Evolutionary conservation across 2,888 invertebrate species (phyloP), one percentile per base, ranked within the genome.

Genomic region (Rhagophthalmus giganteus): DNA sequence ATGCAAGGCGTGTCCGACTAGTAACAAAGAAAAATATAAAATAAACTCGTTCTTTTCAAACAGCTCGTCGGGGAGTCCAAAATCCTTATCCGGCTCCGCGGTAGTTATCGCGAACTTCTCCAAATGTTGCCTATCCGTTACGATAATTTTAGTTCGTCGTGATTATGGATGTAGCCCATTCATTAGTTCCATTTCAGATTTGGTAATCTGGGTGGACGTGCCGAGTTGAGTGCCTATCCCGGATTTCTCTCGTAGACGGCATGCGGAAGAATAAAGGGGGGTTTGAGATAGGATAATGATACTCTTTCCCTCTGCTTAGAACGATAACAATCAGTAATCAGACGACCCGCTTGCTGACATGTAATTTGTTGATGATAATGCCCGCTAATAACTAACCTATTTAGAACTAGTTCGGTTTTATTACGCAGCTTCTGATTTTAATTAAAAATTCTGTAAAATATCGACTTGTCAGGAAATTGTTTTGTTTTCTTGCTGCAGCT

Each of bases 341-440:
- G 56, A 34, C 49, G 56, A 55, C 60, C 58, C 59, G 63, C 60
- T 56, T 60, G 64, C 62, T 63, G 64, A 64, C 64, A 54, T 60
- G 60, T 61, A 64, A 64, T 64, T 64, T 64, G 64, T 63, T 63
- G 64, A 64, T 64, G 63, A 62, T 63, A 59, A 63, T 56, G 58
- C 60, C 54, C 56, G 62, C 42, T 33, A 39, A 41, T 46, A 38
- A 13, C 26, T 25, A 27, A 31, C 39, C 20, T 34, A 46, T 37
- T 46, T 46, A 20, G 20, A 20, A 7, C 3, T 20, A 20, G 7
- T 5, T 7, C n/a, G n/a, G n/a, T n/a, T n/a, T n/a, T n/a, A n/a
- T n/a, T n/a, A n/a, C n/a, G n/a, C n/a, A n/a, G n/a, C n/a, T 20
- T 20, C 20, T 7, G 7, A 20, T 20, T 20, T 5, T 20, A 20